Conservation (phyloP, 1,140 invertebrate species). For the Drosophila melanica region DNA sequence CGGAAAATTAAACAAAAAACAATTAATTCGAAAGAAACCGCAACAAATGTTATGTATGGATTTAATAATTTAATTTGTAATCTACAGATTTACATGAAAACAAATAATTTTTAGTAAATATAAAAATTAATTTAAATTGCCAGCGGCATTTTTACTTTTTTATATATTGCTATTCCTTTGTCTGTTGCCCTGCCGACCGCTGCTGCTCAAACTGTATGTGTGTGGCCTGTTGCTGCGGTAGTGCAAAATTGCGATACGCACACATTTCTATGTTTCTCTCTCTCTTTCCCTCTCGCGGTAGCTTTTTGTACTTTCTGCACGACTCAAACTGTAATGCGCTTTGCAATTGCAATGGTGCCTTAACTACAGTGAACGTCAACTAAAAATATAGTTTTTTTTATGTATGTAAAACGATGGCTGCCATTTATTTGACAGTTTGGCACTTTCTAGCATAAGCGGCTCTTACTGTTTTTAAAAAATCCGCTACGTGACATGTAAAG, state of each 20-base stretch:
- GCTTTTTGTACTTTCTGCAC: neutral
- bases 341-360: neutral
- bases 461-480: no score
- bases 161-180: neutral
- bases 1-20: slow-evolving; percentile 7
- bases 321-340: neutral
- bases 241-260: no score
- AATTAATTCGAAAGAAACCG: slow-evolving; percentile 21
- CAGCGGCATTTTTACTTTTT: neutral
- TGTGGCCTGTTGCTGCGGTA: no score
- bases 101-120: slow-evolving; percentile 62
- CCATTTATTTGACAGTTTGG: no score
- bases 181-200: neutral
- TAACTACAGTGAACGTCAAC: neutral
- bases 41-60: slow-evolving; percentile 56
- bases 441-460: no score
- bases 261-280: no score
- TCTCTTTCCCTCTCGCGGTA: neutral
- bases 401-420: no score
- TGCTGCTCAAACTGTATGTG: no score
- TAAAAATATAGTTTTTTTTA: no score
- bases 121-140: slow-evolving; percentile 37
- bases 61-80: slow-evolving; percentile 33
- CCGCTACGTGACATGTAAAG: no score
- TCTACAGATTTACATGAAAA: slow-evolving; percentile 26